Evolutionary conservation across 1,140 invertebrate species (phyloP).

Genomic region (Rhopalosiphum maidis): DNA sequence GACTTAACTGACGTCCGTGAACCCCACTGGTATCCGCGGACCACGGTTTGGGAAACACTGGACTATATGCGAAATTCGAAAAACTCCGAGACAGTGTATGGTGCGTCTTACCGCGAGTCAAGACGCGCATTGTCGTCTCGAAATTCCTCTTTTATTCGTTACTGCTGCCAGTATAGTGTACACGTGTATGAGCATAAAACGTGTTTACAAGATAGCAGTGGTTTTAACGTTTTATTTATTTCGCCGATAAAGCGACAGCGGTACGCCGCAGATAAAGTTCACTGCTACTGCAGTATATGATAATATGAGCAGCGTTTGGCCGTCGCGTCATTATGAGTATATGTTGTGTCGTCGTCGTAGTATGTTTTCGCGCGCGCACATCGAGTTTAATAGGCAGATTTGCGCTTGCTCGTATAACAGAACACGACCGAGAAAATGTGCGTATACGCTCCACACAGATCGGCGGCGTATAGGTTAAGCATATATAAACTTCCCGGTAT

Average conservation of each 20-base stretch:
- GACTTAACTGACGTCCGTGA: no score
- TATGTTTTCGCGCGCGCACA: not conserved
- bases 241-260: not conserved
- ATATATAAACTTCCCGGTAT: not conserved
- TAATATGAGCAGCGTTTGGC: not conserved
- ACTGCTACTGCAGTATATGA: not conserved
- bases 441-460: not conserved
- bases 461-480: not conserved
- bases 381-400: not conserved
- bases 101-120: not conserved
- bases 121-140: not conserved
- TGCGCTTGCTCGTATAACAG: not conserved
- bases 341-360: not conserved
- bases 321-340: not conserved
- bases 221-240: not conserved
- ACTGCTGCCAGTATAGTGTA: not conserved
- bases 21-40: no score
- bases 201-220: not conserved
- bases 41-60: no score
- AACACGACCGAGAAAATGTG: not conserved
- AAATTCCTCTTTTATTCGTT: not conserved
- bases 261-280: not conserved
- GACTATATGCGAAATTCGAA: not conserved
- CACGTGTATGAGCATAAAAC: not conserved
- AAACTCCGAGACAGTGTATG: not conserved